Percentiles rank a stretch among this genome's conserved stretches.
Evolutionary conservation across 2,888 invertebrate species (phyloP).

Genomic region (Megastigmus dorsalis): DNA sequence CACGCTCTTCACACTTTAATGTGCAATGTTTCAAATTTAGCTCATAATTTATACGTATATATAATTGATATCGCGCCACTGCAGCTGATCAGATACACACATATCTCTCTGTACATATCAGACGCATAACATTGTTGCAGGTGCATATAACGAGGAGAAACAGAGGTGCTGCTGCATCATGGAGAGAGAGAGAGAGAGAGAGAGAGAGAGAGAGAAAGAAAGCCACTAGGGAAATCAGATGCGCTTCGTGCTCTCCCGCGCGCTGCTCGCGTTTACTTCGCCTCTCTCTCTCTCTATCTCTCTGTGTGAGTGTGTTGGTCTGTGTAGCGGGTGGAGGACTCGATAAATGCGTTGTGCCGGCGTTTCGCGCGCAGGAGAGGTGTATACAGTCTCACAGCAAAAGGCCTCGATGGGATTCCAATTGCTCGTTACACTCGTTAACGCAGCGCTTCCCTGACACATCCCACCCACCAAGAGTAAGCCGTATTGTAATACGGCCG

Average conservation of each 20-base stretch:
- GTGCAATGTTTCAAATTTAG: too few species aligned
- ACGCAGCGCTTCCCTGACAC: conserved; percentile 18
- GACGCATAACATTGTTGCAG: not conserved
- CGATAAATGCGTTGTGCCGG: conserved; percentile 27
- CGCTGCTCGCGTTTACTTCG: not conserved
- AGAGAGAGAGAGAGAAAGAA: not conserved
- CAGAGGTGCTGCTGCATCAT: too few species aligned
- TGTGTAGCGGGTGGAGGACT: not conserved
- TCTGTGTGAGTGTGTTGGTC: too few species aligned
- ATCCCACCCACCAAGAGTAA: not conserved
- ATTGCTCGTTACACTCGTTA: conserved; percentile 47
- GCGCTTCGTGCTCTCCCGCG: conserved; percentile 38
- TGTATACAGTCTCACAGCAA: not conserved
- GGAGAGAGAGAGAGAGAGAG: not conserved
- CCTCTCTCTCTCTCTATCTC: too few species aligned
- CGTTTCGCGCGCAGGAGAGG: not conserved
- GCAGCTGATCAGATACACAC: not conserved
- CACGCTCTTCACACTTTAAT: too few species aligned
- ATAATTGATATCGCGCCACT: not conserved
- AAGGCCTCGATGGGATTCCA: conserved; percentile 51
- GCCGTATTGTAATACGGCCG: too few species aligned
- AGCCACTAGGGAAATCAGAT: conserved; percentile 50
- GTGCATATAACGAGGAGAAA: too few species aligned
- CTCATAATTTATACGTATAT: not conserved
- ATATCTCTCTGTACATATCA: not conserved